phyloP scores from a whole-genome alignment of 2,113 vertebrate genomes.

The Cricetomys ansorgei region DNA sequence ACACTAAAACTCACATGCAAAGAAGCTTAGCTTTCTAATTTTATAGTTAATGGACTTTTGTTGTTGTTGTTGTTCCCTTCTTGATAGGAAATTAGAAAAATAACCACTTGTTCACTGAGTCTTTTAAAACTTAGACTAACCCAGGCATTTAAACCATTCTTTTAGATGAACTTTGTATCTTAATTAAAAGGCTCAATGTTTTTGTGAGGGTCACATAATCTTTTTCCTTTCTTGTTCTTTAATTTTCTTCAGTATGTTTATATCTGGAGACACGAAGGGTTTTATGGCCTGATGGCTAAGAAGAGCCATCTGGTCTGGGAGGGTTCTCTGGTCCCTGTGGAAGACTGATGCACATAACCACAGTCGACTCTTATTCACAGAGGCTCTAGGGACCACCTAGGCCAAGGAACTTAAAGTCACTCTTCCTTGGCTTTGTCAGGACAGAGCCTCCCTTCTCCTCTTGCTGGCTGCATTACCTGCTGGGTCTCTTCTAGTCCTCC shows the following conservation, averaged over 20 bases:
- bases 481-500: not conserved
- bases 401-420: no score
- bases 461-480: not conserved
- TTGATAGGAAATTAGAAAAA: not conserved
- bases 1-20: not conserved
- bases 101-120: not conserved
- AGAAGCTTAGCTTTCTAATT: not conserved
- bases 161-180: not conserved
- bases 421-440: not conserved
- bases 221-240: not conserved
- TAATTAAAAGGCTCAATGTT: not conserved
- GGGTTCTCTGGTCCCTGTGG: not conserved
- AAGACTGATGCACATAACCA: not conserved
- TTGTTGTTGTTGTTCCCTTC: not conserved
- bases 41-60: not conserved
- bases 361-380: not conserved
- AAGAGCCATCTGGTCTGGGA: not conserved
- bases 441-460: not conserved
- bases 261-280: not conserved
- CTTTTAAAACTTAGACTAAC: constrained; percentile 13
- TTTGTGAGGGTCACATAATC: not conserved
- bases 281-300: not conserved
- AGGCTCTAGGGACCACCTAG: not conserved
- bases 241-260: not conserved
- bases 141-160: not conserved